Evolutionary conservation across 2,888 invertebrate genomes (phyloP).

Genomic region (Agonopterix heracliana): DNA sequence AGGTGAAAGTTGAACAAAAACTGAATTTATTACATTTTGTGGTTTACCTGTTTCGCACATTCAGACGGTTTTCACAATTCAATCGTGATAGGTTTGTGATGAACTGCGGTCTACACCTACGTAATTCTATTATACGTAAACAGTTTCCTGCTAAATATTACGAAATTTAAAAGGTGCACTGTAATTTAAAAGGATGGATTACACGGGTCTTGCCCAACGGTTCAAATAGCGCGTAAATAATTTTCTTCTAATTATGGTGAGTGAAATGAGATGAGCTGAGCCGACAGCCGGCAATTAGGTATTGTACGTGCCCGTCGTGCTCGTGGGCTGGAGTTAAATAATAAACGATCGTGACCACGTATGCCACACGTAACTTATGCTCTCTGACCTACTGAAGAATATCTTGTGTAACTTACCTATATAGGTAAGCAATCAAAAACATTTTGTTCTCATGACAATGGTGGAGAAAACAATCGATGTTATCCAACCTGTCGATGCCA

Average conservation of each 20-base stretch:
- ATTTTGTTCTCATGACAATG: slow-evolving; percentile 38
- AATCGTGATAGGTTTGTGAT: slow-evolving; percentile 34
- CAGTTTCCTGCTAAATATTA: slow-evolving; percentile 17
- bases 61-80: slow-evolving; percentile 23
- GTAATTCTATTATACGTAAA: slow-evolving; percentile 16
- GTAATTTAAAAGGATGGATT: slow-evolving; percentile 1
- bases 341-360: slow-evolving; percentile 32
- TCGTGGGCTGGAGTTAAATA: slow-evolving; percentile 25
- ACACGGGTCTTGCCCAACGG: slow-evolving; percentile 13
- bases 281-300: slow-evolving; percentile 30
- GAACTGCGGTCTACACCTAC: slow-evolving; percentile 32
- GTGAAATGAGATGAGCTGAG: slow-evolving; percentile 32
- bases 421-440: slow-evolving; percentile 21
- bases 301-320: slow-evolving; percentile 28
- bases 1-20: slow-evolving; percentile 31
- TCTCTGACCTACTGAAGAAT: slow-evolving; percentile 39
- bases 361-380: slow-evolving; percentile 38
- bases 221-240: slow-evolving; percentile 15
- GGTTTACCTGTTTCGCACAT: slow-evolving; percentile 17
- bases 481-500: background rate
- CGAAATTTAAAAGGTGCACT: slow-evolving; percentile 1
- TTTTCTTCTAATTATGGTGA: slow-evolving; percentile 23
- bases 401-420: slow-evolving; percentile 33
- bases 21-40: slow-evolving; percentile 19
- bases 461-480: slow-evolving; percentile 7